Conservation (phyloP, 1,140 invertebrate species). For the Sitodiplosis mosellana region DNA sequence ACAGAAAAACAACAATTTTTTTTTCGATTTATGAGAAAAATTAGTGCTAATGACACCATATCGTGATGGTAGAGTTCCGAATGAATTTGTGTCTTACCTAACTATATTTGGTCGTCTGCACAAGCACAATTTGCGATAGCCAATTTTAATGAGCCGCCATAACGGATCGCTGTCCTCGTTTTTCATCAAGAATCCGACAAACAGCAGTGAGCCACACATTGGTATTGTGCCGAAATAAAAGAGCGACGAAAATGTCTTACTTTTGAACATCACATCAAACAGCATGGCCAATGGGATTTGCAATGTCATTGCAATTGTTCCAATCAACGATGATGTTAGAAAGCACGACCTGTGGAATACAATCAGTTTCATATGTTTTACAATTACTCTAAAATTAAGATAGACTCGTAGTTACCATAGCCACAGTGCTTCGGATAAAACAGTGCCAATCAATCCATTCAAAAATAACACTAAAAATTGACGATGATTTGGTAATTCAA, state of each 20-base stretch:
- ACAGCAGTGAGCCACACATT: conserved; percentile 58
- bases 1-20: conserved; percentile 4
- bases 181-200: conserved; percentile 53
- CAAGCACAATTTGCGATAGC: conserved; percentile 34
- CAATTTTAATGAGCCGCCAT: conserved; percentile 38
- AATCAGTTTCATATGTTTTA: background rate
- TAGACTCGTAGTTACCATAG: conserved; percentile 42
- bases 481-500: conserved; percentile 59
- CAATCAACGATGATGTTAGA: conserved; percentile 70
- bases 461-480: conserved; percentile 61
- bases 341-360: conserved; percentile 62
- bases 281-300: conserved; percentile 74
- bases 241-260: conserved; percentile 47
- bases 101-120: conserved; percentile 29
- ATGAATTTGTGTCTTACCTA: conserved; percentile 22
- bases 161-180: conserved; percentile 78
- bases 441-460: conserved; percentile 74
- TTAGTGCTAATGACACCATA: conserved; percentile 2
- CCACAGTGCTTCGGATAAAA: conserved; percentile 73
- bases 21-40: conserved; percentile 3
- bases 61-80: conserved; percentile 9
- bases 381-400: too few species aligned
- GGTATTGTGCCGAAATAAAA: conserved; percentile 68
- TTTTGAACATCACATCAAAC: conserved; percentile 58
- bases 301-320: conserved; percentile 61